Conservation (phyloP, 2,113 vertebrate species). For the Perccottus glenii region DNA sequence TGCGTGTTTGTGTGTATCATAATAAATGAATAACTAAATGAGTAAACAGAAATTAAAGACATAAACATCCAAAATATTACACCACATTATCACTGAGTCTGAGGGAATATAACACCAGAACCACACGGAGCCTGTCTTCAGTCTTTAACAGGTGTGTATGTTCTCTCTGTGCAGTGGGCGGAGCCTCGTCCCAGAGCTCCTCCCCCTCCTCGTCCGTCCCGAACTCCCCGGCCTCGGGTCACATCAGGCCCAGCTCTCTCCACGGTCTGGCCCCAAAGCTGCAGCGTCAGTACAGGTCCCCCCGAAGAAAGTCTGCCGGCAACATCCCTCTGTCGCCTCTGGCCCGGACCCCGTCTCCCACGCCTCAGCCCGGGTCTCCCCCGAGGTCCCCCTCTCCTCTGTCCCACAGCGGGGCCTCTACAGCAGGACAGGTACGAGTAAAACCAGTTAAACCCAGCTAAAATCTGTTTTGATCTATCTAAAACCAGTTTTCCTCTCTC, state of each 20-base stretch:
- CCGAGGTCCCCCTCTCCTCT: slow-evolving; percentile 93
- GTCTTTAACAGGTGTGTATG: background rate
- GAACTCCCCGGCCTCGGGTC: slow-evolving; percentile 94
- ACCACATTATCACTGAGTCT: no score
- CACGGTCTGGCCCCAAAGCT: slow-evolving; percentile 96
- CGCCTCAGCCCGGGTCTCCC: slow-evolving; percentile 89
- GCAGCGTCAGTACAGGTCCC: slow-evolving; percentile 95
- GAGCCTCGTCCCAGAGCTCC: slow-evolving; percentile 97
- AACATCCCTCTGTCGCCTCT: slow-evolving; percentile 96
- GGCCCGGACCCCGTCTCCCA: slow-evolving; percentile 94
- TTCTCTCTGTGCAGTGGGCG: slow-evolving; percentile 81
- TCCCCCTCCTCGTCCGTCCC: slow-evolving; percentile 96
- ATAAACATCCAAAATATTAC: no score
- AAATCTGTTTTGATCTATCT: no score
- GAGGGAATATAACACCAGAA: no score
- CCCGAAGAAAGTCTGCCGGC: slow-evolving; percentile 93
- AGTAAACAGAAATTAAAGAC: no score
- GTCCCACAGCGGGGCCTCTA: slow-evolving; percentile 77
- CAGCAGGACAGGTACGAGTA: slow-evolving; percentile 63
- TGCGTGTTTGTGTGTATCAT: no score
- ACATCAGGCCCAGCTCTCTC: slow-evolving; percentile 95
- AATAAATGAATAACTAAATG: no score
- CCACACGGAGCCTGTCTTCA: no score
- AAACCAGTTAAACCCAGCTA: no score
- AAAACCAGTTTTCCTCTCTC: background rate